These are phyloP conservation scores for Amblyopsis hoosieri DNA, from an alignment of 2,797 vertebrate genomes.

Conservation along the genomic window DNA sequence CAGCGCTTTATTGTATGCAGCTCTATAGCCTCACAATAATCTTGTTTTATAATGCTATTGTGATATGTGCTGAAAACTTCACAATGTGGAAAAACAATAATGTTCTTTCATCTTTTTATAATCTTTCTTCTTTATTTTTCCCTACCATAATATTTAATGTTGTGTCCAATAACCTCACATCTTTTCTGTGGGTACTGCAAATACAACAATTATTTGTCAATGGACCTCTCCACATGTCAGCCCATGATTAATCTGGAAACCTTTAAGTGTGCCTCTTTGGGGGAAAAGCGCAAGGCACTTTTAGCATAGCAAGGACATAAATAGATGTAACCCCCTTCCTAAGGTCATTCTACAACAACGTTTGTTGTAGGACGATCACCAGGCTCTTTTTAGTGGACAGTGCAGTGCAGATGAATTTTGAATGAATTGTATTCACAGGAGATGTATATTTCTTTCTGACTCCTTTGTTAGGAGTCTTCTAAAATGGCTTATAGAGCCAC, in stretches of 20 bases:
- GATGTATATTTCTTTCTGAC: not conserved
- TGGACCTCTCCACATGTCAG: not conserved
- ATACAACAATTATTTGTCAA: not conserved
- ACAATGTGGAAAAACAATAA: no score
- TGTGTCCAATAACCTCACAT: not conserved
- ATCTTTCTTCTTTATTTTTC: not conserved
- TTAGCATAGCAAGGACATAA: not conserved
- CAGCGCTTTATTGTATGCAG: conserved; percentile 2
- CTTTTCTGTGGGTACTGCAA: not conserved
- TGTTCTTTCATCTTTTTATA: no score
- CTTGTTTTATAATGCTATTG: no score
- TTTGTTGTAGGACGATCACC: not conserved
- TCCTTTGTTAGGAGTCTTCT: conserved; percentile 3
- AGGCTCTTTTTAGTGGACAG: not conserved
- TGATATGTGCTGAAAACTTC: no score
- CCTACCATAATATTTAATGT: not conserved
- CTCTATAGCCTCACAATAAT: not conserved
- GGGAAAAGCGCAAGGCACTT: not conserved
- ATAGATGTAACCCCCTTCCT: not conserved
- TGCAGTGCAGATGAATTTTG: not conserved
- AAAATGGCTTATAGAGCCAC: conserved; percentile 13
- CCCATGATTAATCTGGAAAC: not conserved
- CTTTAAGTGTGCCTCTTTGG: not conserved
- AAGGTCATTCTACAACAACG: not conserved
- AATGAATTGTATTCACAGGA: not conserved